Base-by-base conservation (phyloP, 1,140 invertebrate genomes). In the Reticulitermes speratus region DNA sequence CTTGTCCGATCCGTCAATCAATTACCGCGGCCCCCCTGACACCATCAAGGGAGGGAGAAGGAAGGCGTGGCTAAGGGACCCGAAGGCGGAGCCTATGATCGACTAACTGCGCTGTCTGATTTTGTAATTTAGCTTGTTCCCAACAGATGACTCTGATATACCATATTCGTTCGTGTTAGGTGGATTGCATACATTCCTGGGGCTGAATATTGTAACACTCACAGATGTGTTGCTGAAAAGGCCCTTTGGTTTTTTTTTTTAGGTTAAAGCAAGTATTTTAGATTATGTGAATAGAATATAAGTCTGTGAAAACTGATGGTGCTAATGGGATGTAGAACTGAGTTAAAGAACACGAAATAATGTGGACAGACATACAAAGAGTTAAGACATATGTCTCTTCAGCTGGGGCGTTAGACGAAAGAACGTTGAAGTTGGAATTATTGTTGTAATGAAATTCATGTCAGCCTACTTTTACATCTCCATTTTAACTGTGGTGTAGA, bases 1-100 rank as follows among this genome's bases (percentile, higher is more conserved):
- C 83, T 84, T 84, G 83, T 82, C 82, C 82, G 21, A 82, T 82
- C 82, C 44, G 82, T 84, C 83, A 84, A 84, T 84, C 83, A 84
- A 84, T 84, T 84, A 84, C 83, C 11, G 9, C 11, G 83, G 83
- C 83, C 83, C 83, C 83, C 83, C 83, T 84, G 83, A 84, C 83
- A 52, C 44, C 48, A 25, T 9, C 7, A 25, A 84, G 38, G 48
- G 83, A 84, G 83, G 83, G 83, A 52, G 32, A 44, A 84, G 7
- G 3, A 44, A 84, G 83, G 83, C 44, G 83, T 44, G 83, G 83
- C 83, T 16, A 30, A 44, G 23, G 32, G 8, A 1, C 5, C 5
- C 21, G 83, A 11, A 84, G 83, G 83, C 83, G 83, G 83, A 25
- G 83, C 83, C 48, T 84, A 9, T 11, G 44, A 84, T 84, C 48